Base-by-base conservation (phyloP, 1,140 invertebrate genomes). In the Physella acuta region DNA sequence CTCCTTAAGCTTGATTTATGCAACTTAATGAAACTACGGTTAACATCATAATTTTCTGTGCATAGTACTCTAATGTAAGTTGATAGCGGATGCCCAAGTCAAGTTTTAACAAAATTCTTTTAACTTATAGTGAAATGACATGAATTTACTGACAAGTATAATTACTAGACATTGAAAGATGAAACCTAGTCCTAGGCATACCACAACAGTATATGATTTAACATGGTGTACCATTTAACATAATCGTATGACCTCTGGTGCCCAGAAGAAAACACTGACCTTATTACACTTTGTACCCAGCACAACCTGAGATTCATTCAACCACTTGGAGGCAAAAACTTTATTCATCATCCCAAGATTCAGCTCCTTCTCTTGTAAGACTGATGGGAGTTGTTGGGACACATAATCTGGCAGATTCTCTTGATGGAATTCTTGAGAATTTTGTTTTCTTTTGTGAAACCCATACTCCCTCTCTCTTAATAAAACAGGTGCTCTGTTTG, bases 251-350 rank as follows among this genome's bases (percentile, higher is more conserved):
- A n/a, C n/a, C n/a, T n/a, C n/a, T n/a, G n/a, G n/a, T n/a, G n/a
- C 11, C 26, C 14, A 56, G 17, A n/a, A n/a, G n/a, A n/a, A n/a
- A n/a, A 24, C 49, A 28, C 65, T 60, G 66, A 94, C 91, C 89
- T 95, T 96, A 86, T 97, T 97, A 84, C 95, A 98, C 84, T 98
- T 98, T 33, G 95, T 97, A 39, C 94, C 94, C 85, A 97, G 94
- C 3, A 96, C 93, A 69, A 97, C 92, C 88, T 96, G 94, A 81
- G 93, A 88, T 86, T 95, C 93, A 78, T 92, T 94, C 24, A 98
- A 87, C 95, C 95, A 98, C 84, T 96, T 92, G 0, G 94, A 95
- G 84, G 94, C 95, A 87, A 97, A 97, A 53, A 97, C 78, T 88
- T 98, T 98, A 86, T 98, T 97, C 85, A 95, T 92, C 31, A 74